Conservation (phyloP, 2,888 invertebrate species). For the Meliscaeva auricollis region DNA sequence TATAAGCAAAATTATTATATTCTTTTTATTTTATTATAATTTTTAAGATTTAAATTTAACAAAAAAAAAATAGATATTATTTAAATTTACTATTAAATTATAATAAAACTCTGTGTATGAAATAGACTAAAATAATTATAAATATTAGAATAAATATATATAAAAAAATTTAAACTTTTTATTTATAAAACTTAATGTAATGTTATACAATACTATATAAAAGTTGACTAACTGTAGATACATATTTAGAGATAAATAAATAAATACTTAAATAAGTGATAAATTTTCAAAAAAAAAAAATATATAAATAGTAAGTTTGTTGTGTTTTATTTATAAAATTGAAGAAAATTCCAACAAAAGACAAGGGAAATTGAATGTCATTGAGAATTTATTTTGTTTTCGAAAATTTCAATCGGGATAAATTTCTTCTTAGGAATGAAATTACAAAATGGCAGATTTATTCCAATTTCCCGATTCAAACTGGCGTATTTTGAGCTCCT, state of each 20-base stretch:
- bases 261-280: conserved; percentile 66
- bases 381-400: no score
- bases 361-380: not conserved
- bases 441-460: no score
- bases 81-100: conserved; percentile 10
- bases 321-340: conserved; percentile 9
- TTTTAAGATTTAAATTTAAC: conserved; percentile 13
- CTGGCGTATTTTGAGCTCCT: no score
- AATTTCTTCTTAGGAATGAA: no score
- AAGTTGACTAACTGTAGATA: conserved; percentile 76
- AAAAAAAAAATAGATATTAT: conserved; percentile 2
- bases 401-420: no score
- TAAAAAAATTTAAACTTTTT: conserved; percentile 35
- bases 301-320: conserved; percentile 22
- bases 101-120: conserved; percentile 60
- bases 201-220: conserved; percentile 69
- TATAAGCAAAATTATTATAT: conserved; percentile 10
- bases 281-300: conserved; percentile 71
- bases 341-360: not conserved
- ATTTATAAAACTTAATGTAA: conserved; percentile 67
- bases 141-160: conserved; percentile 36
- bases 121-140: conserved; percentile 51
- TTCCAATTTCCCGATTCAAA: no score
- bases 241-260: conserved; percentile 75
- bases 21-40: conserved; percentile 29